Percentiles rank a stretch among this genome's conserved stretches.
Evolutionary conservation across 2,113 vertebrate species (phyloP).

Genomic region (Callipepla californica): DNA sequence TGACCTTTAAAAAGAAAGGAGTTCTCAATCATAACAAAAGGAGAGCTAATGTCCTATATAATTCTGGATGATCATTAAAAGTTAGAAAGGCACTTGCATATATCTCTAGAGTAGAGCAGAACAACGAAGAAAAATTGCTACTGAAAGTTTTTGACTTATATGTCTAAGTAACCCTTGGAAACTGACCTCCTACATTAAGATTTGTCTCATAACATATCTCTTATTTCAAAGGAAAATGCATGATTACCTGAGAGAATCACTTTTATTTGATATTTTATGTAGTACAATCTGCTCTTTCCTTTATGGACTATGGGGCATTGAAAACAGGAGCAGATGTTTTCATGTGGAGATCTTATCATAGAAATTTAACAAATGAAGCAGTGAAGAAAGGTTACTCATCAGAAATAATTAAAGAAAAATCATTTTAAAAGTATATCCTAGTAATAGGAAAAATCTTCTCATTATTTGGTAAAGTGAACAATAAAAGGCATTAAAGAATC

Average conservation of each 20-base stretch:
- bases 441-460: background rate
- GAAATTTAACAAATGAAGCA: background rate
- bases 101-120: background rate
- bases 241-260: background rate
- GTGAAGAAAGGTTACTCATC: background rate
- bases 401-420: background rate
- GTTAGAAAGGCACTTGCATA: background rate
- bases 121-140: background rate
- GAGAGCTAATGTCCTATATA: background rate
- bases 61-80: background rate
- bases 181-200: background rate
- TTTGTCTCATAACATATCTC: background rate
- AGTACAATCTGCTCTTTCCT: background rate
- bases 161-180: background rate
- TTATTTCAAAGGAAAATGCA: background rate
- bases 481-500: background rate
- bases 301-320: background rate
- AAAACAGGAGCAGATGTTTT: slow-evolving; percentile 1
- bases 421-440: background rate
- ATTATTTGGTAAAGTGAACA: background rate
- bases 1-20: slow-evolving; percentile 12
- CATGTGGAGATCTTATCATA: background rate
- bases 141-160: background rate
- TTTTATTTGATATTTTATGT: background rate
- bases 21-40: background rate